Evolutionary conservation across 2,113 vertebrate species (phyloP), one percentile per base, ranked within the genome.

Genomic region (Xenus cinereus): DNA sequence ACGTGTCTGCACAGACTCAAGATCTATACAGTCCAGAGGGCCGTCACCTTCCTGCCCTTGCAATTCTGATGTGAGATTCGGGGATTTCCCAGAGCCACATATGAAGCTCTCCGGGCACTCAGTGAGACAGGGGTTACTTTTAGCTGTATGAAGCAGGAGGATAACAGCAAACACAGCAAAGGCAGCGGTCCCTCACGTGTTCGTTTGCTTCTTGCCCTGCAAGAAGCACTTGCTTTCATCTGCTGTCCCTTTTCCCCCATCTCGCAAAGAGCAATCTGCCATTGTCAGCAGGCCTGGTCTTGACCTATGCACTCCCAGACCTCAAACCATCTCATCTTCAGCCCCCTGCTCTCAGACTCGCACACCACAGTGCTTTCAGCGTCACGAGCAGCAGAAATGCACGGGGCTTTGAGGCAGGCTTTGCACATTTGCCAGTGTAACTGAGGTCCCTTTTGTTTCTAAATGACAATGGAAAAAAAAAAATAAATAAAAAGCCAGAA

Each of bases 181-280:
- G 48, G 9, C 69, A 23, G 4, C 0, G 0, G 60, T 41, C 33
- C 53, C 57, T 68, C 72, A n/a, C 20, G 6, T 1, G 10, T 53
- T 63, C 43, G 2, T n/a, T 1, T 21, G 23, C 59, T 56, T 7
- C 48, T 43, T 56, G 74, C 43, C 73, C 57, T 39, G 7, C 56
- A 46, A 68, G 43, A 43, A 82, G 18, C 35, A 5, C 46, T 37
- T 9, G 1, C 19, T 51, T 94, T 59, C 35, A 50, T 27, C 82
- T 81, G 33, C 63, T 88, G 75, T 87, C 87, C 80, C 84, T 81
- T 67, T 86, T 54, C 60, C 46, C 45, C 26, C 64, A 26, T 26
- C 84, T 62, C 30, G 6, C 46, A 43, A 43, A 67, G 51, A 67
- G 59, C 23, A 32, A 26, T 81, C 67, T 84, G 77, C 54, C 5